These are phyloP conservation scores for Porites australiensis DNA, from an alignment of 64 coral and sea anemone genomes.

Conservation along the genomic window DNA sequence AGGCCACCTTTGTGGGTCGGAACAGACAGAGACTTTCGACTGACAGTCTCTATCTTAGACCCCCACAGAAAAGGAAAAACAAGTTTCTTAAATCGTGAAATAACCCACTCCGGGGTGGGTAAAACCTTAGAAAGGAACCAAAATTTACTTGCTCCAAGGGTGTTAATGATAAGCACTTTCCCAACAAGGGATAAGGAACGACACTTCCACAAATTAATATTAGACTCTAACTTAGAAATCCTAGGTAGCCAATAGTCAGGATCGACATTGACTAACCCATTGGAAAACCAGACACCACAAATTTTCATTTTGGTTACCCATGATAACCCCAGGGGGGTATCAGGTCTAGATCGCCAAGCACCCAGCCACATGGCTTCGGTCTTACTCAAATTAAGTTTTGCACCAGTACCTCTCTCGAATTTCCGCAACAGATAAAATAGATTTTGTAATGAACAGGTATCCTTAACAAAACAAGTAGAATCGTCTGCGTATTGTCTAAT, in stretches of 20 bases:
- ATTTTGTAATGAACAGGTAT: too few relatives aligned
- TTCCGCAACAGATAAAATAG: too few relatives aligned
- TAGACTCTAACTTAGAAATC: neutral
- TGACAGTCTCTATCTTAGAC: neutral
- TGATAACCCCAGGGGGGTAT: neutral
- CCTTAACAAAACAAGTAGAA: too few relatives aligned
- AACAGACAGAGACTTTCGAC: neutral
- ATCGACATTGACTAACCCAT: neutral
- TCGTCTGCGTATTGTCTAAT: too few relatives aligned
- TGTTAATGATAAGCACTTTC: neutral
- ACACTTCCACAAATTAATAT: neutral
- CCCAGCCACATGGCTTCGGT: constrained; percentile 15
- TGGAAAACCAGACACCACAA: neutral
- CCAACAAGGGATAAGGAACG: neutral
- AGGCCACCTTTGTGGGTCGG: neutral
- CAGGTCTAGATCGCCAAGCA: neutral
- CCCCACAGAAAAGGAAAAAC: constrained; percentile 1
- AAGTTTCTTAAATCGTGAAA: neutral
- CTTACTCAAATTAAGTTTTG: neutral
- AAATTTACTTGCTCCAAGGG: neutral
- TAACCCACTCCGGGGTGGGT: neutral
- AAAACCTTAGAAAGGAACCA: neutral
- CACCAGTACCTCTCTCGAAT: neutral
- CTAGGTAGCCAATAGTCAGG: neutral
- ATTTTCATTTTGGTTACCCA: neutral